Evolutionary conservation across 2,888 invertebrate genomes (phyloP), one percentile per base, ranked within the genome.

Genomic region (Nemapogon koenigi): DNA sequence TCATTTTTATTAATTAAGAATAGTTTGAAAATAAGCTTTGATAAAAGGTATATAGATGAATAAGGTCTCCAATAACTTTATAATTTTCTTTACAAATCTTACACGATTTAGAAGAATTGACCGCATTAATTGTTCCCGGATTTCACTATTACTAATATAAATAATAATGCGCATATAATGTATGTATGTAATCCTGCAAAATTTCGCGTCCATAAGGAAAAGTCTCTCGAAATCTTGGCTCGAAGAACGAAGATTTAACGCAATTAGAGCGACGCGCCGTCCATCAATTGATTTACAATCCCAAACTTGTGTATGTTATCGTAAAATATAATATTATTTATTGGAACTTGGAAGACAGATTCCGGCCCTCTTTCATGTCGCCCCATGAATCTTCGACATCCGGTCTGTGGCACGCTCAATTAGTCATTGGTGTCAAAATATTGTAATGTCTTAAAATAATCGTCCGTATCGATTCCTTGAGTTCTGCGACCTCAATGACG

Each of bases 371-470:
- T 48, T 49, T 49, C 52, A 46, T 48, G 52, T 53, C 51, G 49
- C 46, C 46, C 57, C 57, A 69, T 67, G 67, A 61, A 66, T 70
- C 70, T 67, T 53, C 54, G 49, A 57, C 69, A 64, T 67, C 69
- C 72, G 67, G 58, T 55, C 53, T 59, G 59, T 50, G 59, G 50
- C 58, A 63, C 55, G 57, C 54, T 61, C 66, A 60, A 71, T 72
- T 68, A 68, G 53, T 71, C 71, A 70, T 62, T 62, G 54, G 49
- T 61, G 70, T 71, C 70, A 67, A 68, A 71, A 70, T 69, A 68
- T 66, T 55, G 58, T 60, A 46, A 53, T 57, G 50, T 57, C 57
- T 61, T 57, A 56, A 65, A 66, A 63, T 64, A 62, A 63, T 63
- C 58, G 16, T 32, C 17, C 58, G 58, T 49, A 51, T 52, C 45